These are phyloP conservation scores for Glareola pratincola DNA, from an alignment of 2,113 vertebrate species.

Conservation along the genomic window DNA sequence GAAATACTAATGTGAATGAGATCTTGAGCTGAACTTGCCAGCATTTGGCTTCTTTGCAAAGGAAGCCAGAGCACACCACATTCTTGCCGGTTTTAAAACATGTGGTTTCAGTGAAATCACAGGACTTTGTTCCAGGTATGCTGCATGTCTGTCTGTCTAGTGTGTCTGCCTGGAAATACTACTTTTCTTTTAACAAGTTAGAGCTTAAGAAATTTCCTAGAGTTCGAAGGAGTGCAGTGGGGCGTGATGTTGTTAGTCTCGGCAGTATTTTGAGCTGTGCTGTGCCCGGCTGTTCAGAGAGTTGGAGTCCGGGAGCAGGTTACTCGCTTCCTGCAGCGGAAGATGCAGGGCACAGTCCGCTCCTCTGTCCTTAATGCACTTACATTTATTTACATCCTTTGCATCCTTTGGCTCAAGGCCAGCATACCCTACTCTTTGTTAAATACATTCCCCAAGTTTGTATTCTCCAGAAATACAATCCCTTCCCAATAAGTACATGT, in stretches of 20 bases:
- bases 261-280: fast-evolving
- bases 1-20: neutral
- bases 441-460: neutral
- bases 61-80: fast-evolving
- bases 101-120: fast-evolving
- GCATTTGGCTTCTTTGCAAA: neutral
- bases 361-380: neutral
- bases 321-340: fast-evolving
- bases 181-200: neutral
- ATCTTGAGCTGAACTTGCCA: neutral
- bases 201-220: neutral
- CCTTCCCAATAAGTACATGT: neutral
- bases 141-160: neutral
- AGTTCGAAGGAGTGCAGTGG: fast-evolving
- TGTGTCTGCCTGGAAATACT: neutral
- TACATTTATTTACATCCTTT: neutral
- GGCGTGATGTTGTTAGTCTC: neutral
- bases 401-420: neutral
- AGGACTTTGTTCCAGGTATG: neutral
- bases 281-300: neutral
- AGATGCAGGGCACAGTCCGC: neutral
- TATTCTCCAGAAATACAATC: neutral
- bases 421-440: fast-evolving
- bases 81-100: too few relatives aligned
- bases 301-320: neutral